A percentile compares a stretch with the other conserved stretches of the same genome.
Conservation (phyloP, 2,888 invertebrate species). For the Liopterus haemorrhoidalis region DNA sequence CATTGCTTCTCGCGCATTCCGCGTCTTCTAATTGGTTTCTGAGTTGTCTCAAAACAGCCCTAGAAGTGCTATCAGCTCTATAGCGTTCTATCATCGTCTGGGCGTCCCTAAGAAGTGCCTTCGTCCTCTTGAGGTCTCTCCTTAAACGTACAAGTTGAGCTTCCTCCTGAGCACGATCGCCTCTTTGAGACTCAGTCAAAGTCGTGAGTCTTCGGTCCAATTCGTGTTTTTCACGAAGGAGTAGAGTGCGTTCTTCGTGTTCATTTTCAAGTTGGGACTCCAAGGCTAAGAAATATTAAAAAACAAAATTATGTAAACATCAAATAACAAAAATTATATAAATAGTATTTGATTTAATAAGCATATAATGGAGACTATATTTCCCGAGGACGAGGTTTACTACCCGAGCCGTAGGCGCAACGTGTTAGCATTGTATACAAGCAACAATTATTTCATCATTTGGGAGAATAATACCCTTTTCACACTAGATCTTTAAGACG, state of each 20-base stretch:
- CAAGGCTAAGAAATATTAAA: constrained; percentile 55
- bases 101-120: constrained; percentile 84
- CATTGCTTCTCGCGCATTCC: constrained; percentile 76
- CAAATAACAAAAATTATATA: background rate
- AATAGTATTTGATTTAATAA: background rate
- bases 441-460: too few relatives aligned
- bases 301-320: background rate
- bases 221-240: constrained; percentile 85
- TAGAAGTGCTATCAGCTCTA: constrained; percentile 76
- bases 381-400: too few relatives aligned
- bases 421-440: too few relatives aligned
- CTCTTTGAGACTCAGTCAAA: constrained; percentile 69
- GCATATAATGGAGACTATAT: too few relatives aligned
- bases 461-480: too few relatives aligned
- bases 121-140: constrained; percentile 81
- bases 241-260: constrained; percentile 81
- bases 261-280: constrained; percentile 90
- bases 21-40: constrained; percentile 78
- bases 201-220: constrained; percentile 79
- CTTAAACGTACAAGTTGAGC: constrained; percentile 68
- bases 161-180: constrained; percentile 67
- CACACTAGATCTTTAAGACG: too few relatives aligned
- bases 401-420: too few relatives aligned
- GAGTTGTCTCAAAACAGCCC: constrained; percentile 48
- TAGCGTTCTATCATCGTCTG: constrained; percentile 86